These are phyloP conservation scores for Actenoides lindsayi DNA, from an alignment of 2,113 vertebrate species.

Conservation along the genomic window DNA sequence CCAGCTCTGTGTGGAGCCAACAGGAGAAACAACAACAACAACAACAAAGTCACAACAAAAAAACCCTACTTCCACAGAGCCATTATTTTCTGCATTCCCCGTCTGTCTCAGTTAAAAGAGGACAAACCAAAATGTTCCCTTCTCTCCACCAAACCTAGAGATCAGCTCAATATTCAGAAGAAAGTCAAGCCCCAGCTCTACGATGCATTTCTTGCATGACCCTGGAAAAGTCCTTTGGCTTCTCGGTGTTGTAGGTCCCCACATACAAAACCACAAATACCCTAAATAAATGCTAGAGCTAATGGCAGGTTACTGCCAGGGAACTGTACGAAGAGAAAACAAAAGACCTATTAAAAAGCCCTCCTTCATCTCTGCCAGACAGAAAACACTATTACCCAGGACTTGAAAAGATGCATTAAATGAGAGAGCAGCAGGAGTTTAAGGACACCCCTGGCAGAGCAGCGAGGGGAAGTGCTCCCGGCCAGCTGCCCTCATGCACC, in stretches of 20 bases:
- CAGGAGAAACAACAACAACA: not conserved
- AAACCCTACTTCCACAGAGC: not conserved
- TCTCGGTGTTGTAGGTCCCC: not conserved
- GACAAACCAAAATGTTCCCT: not conserved
- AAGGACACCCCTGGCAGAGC: not conserved
- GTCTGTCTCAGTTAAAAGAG: not conserved
- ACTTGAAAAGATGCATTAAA: slow-evolving; percentile 1
- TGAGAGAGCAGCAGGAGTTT: not conserved
- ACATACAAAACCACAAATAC: not conserved
- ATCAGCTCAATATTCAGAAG: not conserved
- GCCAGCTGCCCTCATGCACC: not conserved
- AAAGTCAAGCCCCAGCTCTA: accelerated
- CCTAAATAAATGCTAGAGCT: not conserved
- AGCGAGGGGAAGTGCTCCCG: accelerated
- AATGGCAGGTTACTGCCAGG: not conserved
- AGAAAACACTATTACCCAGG: not conserved
- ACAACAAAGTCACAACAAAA: not conserved
- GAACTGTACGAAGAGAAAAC: not conserved
- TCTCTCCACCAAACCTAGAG: not conserved
- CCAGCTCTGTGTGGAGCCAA: not conserved
- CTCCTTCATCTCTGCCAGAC: not conserved
- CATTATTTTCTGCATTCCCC: not conserved
- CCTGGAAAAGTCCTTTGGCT: not conserved
- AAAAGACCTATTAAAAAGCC: slow-evolving; percentile 29
- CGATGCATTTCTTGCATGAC: not conserved